Percentiles rank a stretch among this genome's conserved stretches.
These are phyloP conservation scores for Halcyon malimbica DNA, from an alignment of 2,113 vertebrate genomes.

Conservation along the genomic window DNA sequence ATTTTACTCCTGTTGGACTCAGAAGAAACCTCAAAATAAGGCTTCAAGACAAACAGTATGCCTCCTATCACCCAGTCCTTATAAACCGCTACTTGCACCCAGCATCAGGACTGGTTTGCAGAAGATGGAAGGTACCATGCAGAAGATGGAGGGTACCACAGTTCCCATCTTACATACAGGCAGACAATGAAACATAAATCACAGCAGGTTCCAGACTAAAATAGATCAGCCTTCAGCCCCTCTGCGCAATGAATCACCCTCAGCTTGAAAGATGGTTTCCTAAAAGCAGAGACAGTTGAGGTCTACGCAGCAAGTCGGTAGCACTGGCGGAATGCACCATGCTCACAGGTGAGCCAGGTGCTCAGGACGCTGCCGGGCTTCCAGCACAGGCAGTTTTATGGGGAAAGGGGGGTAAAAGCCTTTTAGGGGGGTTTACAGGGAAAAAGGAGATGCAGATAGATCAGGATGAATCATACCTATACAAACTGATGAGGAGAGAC, in stretches of 20 bases:
- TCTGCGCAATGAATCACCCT: not conserved
- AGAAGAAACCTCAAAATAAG: not conserved
- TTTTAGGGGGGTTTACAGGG: not conserved
- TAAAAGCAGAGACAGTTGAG: not conserved
- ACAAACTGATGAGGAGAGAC: not conserved
- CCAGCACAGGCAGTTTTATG: not conserved
- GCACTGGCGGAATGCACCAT: not conserved
- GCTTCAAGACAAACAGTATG: accelerated
- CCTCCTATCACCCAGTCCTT: not conserved
- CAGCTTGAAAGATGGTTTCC: not conserved
- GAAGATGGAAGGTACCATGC: not conserved
- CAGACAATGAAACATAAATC: not conserved
- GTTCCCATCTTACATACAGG: not conserved
- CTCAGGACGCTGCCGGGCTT: not conserved
- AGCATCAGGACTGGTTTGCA: not conserved
- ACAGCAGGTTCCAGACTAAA: not conserved
- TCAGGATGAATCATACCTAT: not conserved
- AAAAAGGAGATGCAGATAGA: not conserved
- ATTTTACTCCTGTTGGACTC: not conserved
- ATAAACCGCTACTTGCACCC: accelerated
- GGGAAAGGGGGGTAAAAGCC: not conserved
- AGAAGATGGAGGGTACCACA: not conserved
- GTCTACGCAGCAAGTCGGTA: not conserved
- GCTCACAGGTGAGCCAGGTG: not conserved
- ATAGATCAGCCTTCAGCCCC: not conserved